Conservation (phyloP, 2,888 invertebrate genomes). For the Lucinisca nassula region DNA sequence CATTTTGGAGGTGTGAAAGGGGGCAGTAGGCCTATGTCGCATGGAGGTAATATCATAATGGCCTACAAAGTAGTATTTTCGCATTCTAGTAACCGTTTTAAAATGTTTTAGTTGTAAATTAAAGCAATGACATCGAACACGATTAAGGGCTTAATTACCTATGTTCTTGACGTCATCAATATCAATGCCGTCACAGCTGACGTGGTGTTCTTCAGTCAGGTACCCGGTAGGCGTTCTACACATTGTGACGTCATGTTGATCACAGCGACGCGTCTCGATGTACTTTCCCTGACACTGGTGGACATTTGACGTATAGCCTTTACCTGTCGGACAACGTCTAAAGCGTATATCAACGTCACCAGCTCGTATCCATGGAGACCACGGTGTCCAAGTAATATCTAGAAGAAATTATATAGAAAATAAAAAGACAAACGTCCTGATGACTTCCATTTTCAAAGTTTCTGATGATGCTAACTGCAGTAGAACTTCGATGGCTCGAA, state of each 20-base stretch:
- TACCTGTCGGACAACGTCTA: slow-evolving; percentile 67
- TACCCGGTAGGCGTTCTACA: slow-evolving; percentile 42
- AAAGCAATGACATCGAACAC: no score
- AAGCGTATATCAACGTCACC: slow-evolving; percentile 76
- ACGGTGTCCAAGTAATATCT: slow-evolving; percentile 73
- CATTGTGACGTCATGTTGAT: slow-evolving; percentile 27
- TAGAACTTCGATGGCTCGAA: no score
- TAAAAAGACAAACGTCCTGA: no score
- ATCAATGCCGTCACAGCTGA: slow-evolving; percentile 71
- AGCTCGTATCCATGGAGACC: slow-evolving; percentile 79
- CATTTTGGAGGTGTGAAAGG: no score
- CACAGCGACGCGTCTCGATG: slow-evolving; percentile 49
- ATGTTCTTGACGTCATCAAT: slow-evolving; percentile 65
- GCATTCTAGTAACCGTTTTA: no score
- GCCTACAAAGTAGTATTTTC: no score
- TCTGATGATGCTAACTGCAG: no score
- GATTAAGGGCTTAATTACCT: slow-evolving; percentile 59
- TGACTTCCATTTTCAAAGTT: no score
- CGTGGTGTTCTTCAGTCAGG: slow-evolving; percentile 51
- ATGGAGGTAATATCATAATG: neutral
- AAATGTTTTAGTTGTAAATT: no score
- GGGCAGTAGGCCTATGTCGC: no score
- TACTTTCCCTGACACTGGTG: slow-evolving; percentile 48
- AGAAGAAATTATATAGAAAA: neutral
- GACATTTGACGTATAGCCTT: slow-evolving; percentile 24